phyloP scores from a whole-genome alignment of 2,113 vertebrate genomes.

The Myxocyprinus asiaticus region DNA sequence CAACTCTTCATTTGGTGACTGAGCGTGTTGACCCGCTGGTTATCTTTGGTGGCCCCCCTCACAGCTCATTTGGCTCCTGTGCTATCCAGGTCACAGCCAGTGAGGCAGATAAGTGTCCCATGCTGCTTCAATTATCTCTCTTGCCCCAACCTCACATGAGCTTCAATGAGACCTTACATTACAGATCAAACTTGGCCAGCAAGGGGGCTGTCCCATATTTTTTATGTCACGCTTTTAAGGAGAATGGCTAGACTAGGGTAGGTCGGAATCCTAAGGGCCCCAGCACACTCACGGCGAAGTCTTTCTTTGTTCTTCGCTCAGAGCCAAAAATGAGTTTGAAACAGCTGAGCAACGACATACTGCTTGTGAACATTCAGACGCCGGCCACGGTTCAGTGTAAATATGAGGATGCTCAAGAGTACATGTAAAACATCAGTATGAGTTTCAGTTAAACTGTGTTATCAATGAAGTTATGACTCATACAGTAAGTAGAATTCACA shows the following conservation, averaged over 20 bases:
- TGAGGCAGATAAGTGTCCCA: slow-evolving; percentile 70
- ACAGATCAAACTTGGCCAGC: slow-evolving; percentile 57
- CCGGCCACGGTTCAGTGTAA: no score
- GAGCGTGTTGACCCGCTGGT: slow-evolving; percentile 52
- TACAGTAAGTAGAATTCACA: no score
- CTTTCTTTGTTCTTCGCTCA: no score
- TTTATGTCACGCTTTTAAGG: slow-evolving; percentile 47
- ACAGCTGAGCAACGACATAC: no score
- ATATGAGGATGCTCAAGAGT: no score
- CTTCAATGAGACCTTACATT: slow-evolving; percentile 58
- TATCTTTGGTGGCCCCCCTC: slow-evolving; percentile 60
- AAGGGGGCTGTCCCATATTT: slow-evolving; percentile 65
- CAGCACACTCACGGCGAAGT: no score
- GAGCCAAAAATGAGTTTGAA: no score
- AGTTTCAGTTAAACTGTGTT: no score
- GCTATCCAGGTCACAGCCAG: slow-evolving; percentile 58
- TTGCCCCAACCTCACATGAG: slow-evolving; percentile 48
- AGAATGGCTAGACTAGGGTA: slow-evolving; percentile 45
- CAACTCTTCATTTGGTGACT: slow-evolving; percentile 27
- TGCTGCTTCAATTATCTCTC: slow-evolving; percentile 74
- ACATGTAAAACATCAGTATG: no score
- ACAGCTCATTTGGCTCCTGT: slow-evolving; percentile 70
- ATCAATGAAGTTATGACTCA: no score
- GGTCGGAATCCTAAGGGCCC: no score
- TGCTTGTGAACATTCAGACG: no score